Base-by-base conservation (phyloP, 2,113 vertebrate species). In the Onychostoma macrolepis region DNA sequence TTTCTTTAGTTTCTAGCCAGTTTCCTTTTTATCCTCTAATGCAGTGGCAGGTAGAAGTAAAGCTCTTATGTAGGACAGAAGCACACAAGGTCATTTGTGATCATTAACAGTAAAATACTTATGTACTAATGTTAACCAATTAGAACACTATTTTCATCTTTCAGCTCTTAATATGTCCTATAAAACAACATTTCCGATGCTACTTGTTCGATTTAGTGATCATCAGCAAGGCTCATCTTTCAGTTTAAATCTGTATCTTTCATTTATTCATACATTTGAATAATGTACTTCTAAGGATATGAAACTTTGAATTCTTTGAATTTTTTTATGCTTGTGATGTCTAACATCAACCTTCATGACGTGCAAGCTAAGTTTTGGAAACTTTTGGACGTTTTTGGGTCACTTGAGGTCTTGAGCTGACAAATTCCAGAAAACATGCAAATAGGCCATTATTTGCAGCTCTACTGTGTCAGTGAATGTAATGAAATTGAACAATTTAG, bases 401-500 rank as follows among this genome's bases (percentile, higher is more conserved):
- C 43, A 19, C 45, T 53, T 53, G 15, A 24, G 50, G 50, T 58
- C 21, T 17, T n/a, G 45, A 76, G n/a, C 74, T 33, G 48, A 56
- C 76, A 36, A 56, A 24, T 58, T 79, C 9, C 58, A n/a, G 53
- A 61, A 80, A 78, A 56, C 50, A 61, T 80, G 77, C 77, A 80
- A 38, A 78, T 53, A 50, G 5, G 3, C 2, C 26, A 50, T 56
- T 56, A 53, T 56, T 53, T 78, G 48, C 15, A 6, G 10, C 56
- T 53, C 17, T 11, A 61, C 30, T n/a, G 21, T 38, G 50, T 80
- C 53, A 79, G 28, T n/a, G 28, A 36, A 56, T 58, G 50, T 24
- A 58, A 79, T 56, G 48, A 56, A 58, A 56, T 36, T 3, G 2
- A 61, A 38, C n/a, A 15, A 38, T 38, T 61, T 38, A 56, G 30